Conservation (phyloP, 1,140 invertebrate species). For the Drosophila kikkawai region DNA sequence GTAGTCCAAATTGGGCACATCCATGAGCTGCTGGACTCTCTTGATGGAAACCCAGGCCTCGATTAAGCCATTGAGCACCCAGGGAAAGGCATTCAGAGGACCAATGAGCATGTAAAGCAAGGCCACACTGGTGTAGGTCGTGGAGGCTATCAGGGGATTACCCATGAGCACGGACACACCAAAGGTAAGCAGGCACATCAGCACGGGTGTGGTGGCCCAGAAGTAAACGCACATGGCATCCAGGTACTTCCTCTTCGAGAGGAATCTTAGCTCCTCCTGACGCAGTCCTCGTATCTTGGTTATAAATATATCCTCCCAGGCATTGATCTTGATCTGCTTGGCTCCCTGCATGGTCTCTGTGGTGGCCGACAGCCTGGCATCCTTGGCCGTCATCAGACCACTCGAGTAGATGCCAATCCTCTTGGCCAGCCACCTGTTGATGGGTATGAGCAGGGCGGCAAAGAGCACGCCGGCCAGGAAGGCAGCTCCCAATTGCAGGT, state of each 20-base stretch:
- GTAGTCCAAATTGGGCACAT: constrained; percentile 79
- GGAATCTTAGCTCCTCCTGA: constrained; percentile 90
- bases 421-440: constrained; percentile 96
- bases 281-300: constrained; percentile 89
- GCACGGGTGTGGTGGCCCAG: constrained; percentile 99
- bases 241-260: constrained; percentile 96
- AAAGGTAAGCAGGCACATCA: constrained; percentile 97
- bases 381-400: constrained; percentile 96
- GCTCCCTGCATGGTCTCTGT: constrained; percentile 95
- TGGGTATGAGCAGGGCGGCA: constrained; percentile 95
- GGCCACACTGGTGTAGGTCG: constrained; percentile 97
- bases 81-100: constrained; percentile 98
- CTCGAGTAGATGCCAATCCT: constrained; percentile 95
- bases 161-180: constrained; percentile 94
- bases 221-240: constrained; percentile 99
- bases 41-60: constrained; percentile 96
- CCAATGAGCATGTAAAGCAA: constrained; percentile 98
- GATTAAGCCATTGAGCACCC: constrained; percentile 98
- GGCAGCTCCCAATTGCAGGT: constrained; percentile 94
- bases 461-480: constrained; percentile 96
- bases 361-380: constrained; percentile 94
- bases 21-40: constrained; percentile 90
- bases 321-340: constrained; percentile 95
- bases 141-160: constrained; percentile 93
- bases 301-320: constrained; percentile 96